phyloP scores from a whole-genome alignment of 2,113 vertebrate species.

The Setophaga kirtlandii region DNA sequence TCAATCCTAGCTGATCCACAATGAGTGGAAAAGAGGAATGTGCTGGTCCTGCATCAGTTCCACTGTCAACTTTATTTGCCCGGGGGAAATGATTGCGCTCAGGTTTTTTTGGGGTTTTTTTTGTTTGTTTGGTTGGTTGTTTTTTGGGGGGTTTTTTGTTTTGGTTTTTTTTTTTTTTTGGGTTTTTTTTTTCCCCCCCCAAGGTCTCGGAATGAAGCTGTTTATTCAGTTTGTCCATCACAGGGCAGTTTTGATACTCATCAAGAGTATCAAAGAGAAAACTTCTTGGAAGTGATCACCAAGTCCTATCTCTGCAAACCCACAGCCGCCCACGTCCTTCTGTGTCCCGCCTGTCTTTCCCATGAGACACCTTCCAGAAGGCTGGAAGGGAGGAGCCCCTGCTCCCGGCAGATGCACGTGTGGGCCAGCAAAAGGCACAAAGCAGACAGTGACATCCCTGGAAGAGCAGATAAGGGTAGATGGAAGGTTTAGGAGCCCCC shows the following conservation, averaged over 20 bases:
- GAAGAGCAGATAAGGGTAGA: neutral
- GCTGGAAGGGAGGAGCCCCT: neutral
- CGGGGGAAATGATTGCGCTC: no score
- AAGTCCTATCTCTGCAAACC: neutral
- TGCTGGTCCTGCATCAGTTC: neutral
- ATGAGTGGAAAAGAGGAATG: neutral
- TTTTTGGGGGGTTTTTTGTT: no score
- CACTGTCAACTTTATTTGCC: neutral
- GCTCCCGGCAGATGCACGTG: fast-evolving
- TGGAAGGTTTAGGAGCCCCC: neutral
- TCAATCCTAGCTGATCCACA: neutral
- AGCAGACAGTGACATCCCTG: neutral
- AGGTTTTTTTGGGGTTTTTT: no score
- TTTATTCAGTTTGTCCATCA: neutral
- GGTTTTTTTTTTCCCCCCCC: no score
- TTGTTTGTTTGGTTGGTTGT: fast-evolving
- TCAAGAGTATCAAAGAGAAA: neutral
- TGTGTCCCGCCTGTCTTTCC: neutral
- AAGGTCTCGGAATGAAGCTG: neutral
- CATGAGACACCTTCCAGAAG: neutral
- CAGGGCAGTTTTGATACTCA: neutral
- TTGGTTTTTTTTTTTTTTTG: fast-evolving
- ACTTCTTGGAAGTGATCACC: neutral
- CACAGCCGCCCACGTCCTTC: fast-evolving
- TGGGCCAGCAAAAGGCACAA: neutral